Conservation (phyloP, 1,140 invertebrate genomes). For the Pogonomyrmex barbatus region DNA sequence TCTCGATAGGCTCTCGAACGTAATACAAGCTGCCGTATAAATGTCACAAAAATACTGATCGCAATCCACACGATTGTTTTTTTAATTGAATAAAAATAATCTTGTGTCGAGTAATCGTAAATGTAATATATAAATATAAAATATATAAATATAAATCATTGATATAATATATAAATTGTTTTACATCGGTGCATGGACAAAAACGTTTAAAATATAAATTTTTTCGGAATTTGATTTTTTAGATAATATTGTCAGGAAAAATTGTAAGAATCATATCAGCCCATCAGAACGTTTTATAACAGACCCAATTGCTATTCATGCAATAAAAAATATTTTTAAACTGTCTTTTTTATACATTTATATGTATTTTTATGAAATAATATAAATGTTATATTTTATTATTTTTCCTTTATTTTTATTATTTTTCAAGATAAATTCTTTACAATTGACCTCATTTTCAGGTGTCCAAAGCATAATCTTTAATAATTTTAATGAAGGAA, state of each 20-base stretch:
- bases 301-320: too few species aligned
- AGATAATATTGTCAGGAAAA: neutral
- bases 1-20: conserved; percentile 7
- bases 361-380: neutral
- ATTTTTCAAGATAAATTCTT: neutral
- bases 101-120: neutral
- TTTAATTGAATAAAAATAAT: neutral
- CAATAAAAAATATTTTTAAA: neutral
- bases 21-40: conserved; percentile 10
- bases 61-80: neutral
- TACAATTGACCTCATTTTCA: neutral
- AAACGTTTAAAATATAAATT: neutral
- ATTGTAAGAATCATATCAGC: neutral
- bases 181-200: neutral
- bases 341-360: neutral
- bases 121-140: neutral
- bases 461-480: neutral
- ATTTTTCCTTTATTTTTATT: neutral
- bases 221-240: neutral
- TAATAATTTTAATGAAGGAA: neutral
- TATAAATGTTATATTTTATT: neutral
- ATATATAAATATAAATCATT: neutral
- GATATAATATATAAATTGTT: neutral
- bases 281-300: neutral
- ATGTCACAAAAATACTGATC: neutral